Conservation (phyloP, 2,113 vertebrate genomes). For the Agelaius tricolor region DNA sequence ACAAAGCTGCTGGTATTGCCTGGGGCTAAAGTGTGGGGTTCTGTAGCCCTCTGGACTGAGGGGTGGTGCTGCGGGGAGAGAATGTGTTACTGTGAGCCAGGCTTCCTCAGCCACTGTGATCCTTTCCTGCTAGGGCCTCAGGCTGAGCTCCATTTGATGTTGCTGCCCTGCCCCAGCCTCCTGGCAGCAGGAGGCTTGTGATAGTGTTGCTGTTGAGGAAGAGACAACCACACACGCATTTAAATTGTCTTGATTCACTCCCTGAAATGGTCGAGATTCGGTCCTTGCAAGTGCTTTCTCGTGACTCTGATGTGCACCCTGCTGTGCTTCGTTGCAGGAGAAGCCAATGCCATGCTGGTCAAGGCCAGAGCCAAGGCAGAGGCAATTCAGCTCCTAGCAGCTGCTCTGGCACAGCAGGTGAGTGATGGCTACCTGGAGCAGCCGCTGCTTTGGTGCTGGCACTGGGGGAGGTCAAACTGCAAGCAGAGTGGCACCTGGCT, state of each 20-base stretch:
- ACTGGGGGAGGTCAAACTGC: accelerated
- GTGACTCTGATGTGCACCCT: accelerated
- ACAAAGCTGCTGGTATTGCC: conserved; percentile 86
- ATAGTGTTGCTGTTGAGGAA: neutral
- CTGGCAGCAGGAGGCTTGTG: neutral
- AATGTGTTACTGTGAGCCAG: too few species aligned
- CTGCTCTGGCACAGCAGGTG: conserved; percentile 87
- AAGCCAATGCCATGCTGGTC: conserved; percentile 89
- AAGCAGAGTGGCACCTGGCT: accelerated
- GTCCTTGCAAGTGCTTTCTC: accelerated
- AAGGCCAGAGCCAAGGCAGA: conserved; percentile 92
- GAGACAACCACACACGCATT: accelerated
- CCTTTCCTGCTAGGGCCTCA: neutral
- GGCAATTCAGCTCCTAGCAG: conserved; percentile 87
- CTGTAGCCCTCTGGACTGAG: neutral
- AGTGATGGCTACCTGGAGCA: neutral
- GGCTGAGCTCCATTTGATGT: neutral
- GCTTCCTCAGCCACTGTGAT: neutral
- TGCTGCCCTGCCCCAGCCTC: neutral
- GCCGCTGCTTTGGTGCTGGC: neutral
- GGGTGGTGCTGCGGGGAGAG: neutral
- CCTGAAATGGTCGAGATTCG: neutral
- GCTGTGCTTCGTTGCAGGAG: conserved; percentile 73
- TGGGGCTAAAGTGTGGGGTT: neutral
- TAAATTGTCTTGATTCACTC: neutral